A percentile compares a stretch with the other conserved stretches of the same genome.
phyloP scores from a whole-genome alignment of 1,140 invertebrate genomes.

The Achatina immaculata region DNA sequence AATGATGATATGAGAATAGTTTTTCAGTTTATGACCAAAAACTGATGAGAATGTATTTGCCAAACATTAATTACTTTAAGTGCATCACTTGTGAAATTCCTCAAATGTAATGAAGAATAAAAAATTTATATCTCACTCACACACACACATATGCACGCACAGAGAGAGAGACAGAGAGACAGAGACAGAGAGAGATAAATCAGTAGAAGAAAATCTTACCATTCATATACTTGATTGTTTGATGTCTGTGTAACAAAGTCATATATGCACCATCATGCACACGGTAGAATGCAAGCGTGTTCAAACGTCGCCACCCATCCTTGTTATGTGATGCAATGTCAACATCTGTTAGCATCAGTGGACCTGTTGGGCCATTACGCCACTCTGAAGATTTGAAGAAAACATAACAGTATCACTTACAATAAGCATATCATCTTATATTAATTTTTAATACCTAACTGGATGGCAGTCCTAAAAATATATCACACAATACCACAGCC shows the following conservation, averaged over 20 bases:
- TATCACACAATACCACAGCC: too few relatives aligned
- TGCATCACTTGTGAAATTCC: too few relatives aligned
- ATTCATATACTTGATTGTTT: slow-evolving; percentile 73
- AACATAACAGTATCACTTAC: neutral
- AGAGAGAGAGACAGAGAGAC: too few relatives aligned
- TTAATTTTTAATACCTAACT: neutral
- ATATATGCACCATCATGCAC: slow-evolving; percentile 94
- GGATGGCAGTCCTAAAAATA: too few relatives aligned
- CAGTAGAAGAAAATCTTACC: slow-evolving; percentile 55
- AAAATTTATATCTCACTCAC: too few relatives aligned
- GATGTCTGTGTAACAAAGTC: slow-evolving; percentile 91
- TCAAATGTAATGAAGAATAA: too few relatives aligned
- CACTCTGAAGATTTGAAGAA: slow-evolving; percentile 67
- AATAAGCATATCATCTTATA: neutral
- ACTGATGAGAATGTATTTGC: too few relatives aligned
- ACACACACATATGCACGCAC: too few relatives aligned
- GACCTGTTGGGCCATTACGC: slow-evolving; percentile 82
- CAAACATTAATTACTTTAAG: too few relatives aligned
- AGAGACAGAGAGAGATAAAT: too few relatives aligned
- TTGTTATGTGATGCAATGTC: slow-evolving; percentile 93
- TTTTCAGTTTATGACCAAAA: too few relatives aligned
- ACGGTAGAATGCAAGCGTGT: slow-evolving; percentile 97
- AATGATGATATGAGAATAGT: too few relatives aligned
- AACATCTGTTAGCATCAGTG: slow-evolving; percentile 95
- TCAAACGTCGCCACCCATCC: slow-evolving; percentile 96